Percentiles rank a stretch among this genome's conserved stretches.
phyloP scores from a whole-genome alignment of 2,113 vertebrate species.

The Leptosomus discolor region DNA sequence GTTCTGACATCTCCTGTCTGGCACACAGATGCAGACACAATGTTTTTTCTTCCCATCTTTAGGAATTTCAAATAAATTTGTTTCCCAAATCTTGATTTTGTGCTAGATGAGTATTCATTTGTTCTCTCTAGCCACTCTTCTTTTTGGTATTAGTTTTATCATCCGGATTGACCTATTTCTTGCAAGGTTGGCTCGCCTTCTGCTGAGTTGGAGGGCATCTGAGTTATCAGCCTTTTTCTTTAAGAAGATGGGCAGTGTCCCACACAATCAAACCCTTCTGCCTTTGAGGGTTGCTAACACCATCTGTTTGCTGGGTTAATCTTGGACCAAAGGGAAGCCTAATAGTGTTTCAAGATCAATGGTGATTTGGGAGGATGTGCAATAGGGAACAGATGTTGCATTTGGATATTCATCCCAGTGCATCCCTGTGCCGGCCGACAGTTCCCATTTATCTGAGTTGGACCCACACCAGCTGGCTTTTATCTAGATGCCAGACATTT shows the following conservation, averaged over 20 bases:
- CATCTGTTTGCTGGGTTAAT: background rate
- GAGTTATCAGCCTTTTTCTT: background rate
- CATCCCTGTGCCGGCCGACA: background rate
- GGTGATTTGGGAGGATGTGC: background rate
- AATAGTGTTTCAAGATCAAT: background rate
- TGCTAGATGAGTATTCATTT: background rate
- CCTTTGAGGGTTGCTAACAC: background rate
- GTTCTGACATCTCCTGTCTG: background rate
- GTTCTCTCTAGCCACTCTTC: background rate
- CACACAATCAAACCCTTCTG: background rate
- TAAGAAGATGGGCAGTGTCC: background rate
- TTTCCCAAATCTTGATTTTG: background rate
- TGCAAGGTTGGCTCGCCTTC: background rate
- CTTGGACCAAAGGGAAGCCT: background rate
- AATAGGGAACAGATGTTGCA: constrained; percentile 36
- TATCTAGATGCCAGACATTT: background rate
- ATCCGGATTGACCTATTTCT: background rate
- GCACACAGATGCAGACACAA: background rate
- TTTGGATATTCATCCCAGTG: background rate
- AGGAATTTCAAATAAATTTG: background rate
- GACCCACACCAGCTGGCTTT: background rate
- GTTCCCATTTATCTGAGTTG: background rate
- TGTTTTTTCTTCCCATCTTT: background rate
- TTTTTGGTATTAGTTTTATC: background rate
- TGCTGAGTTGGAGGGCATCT: background rate